Conservation (phyloP, 2,797 vertebrate species). For the Muscicapa comitata region DNA sequence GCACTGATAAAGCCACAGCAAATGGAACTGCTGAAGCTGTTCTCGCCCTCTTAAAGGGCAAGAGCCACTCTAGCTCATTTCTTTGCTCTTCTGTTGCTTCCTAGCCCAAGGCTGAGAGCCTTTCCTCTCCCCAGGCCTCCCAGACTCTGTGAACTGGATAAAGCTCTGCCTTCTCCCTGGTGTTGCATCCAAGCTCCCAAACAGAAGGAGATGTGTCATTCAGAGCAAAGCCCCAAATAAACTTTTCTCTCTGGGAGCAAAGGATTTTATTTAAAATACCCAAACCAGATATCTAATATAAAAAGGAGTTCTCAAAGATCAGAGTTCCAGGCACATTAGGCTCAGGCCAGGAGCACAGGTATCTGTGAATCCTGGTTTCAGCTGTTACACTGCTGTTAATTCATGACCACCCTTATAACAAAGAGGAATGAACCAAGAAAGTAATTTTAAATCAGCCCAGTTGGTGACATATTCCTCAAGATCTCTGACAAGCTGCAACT, state of each 20-base stretch:
- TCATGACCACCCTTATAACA: background rate
- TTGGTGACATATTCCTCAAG: background rate
- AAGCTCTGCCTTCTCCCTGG: background rate
- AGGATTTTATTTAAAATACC: background rate
- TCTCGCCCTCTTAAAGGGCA: background rate
- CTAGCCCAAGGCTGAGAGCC: background rate
- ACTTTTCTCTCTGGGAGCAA: background rate
- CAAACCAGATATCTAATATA: background rate
- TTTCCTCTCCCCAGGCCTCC: background rate
- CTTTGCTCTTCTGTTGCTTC: background rate
- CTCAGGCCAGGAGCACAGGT: background rate
- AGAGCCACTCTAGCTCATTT: background rate
- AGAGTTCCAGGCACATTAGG: background rate
- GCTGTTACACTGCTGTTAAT: background rate
- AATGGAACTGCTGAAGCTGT: background rate
- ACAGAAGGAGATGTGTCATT: background rate
- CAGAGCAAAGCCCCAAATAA: background rate
- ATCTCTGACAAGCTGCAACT: background rate
- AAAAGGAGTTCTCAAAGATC: background rate
- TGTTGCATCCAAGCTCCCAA: background rate
- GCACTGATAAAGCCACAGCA: background rate
- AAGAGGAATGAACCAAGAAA: background rate
- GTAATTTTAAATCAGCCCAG: background rate
- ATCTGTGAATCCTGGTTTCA: background rate
- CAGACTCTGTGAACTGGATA: background rate